Evolutionary conservation across 2,113 vertebrate genomes (phyloP).

Genomic region (Pedetes capensis): DNA sequence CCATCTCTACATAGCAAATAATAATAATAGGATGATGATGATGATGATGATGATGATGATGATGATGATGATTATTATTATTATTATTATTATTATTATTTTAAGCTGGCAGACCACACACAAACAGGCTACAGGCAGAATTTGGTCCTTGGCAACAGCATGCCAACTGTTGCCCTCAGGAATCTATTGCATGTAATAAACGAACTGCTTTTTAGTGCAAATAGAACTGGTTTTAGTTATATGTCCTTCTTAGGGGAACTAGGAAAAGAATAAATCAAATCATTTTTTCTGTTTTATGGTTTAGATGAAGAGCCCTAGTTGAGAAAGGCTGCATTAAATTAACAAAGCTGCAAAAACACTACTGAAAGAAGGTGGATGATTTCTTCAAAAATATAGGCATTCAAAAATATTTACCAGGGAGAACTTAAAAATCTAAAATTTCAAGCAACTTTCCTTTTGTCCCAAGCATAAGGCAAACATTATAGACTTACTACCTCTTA

Average conservation of each 20-base stretch:
- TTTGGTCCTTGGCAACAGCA: not conserved
- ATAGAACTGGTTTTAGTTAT: not conserved
- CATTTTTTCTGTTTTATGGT: not conserved
- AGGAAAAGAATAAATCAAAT: slow-evolving; percentile 39
- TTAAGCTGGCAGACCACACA: not conserved
- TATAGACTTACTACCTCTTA: not conserved
- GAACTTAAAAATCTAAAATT: slow-evolving; percentile 44
- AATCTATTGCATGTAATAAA: slow-evolving; percentile 11
- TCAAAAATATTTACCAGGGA: not conserved
- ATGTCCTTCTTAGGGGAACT: not conserved
- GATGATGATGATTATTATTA: not conserved
- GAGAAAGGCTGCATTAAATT: slow-evolving; percentile 15
- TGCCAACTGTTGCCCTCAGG: not conserved
- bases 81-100: not conserved
- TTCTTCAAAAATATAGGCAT: not conserved
- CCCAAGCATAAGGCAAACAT: slow-evolving; percentile 31
- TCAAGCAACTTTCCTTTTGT: slow-evolving; percentile 18
- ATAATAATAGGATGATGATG: not conserved
- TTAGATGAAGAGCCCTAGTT: not conserved
- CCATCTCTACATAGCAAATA: not conserved
- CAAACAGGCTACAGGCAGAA: not conserved
- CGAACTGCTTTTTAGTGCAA: not conserved
- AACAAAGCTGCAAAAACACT: not conserved
- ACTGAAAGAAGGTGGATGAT: not conserved
- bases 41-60: not conserved